A percentile compares a stretch with the other conserved stretches of the same genome.
These are phyloP conservation scores for Lutjanus campechanus DNA, from an alignment of 2,797 vertebrate genomes.

Conservation along the genomic window DNA sequence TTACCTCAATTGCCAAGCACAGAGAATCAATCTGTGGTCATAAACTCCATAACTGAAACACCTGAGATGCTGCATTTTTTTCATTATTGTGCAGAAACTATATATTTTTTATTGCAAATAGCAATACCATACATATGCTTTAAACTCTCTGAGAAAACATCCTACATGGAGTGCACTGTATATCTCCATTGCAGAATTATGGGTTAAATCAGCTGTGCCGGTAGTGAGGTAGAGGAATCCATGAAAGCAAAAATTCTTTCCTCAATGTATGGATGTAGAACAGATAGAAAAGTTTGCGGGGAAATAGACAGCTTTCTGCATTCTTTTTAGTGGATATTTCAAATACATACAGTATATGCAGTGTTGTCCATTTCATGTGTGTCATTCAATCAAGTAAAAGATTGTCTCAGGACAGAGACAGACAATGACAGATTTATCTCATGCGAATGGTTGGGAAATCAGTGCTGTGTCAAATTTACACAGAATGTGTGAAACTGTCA, in stretches of 20 bases:
- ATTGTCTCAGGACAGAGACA: neutral
- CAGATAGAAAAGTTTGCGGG: neutral
- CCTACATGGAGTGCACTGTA: neutral
- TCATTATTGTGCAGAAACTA: neutral
- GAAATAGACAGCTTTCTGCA: neutral
- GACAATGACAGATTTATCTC: neutral
- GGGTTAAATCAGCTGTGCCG: conserved; percentile 11
- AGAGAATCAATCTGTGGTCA: conserved; percentile 1
- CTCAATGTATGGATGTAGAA: neutral
- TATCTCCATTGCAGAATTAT: neutral
- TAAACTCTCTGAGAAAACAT: neutral
- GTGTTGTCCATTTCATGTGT: neutral
- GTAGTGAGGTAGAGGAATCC: neutral
- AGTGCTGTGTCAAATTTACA: neutral
- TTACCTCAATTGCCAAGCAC: conserved; percentile 4
- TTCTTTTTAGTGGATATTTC: neutral
- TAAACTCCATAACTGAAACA: conserved; percentile 1
- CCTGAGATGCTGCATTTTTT: neutral
- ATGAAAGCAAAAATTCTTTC: neutral
- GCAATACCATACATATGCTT: neutral
- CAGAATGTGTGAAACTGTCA: conserved; percentile 11
- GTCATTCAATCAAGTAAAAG: neutral
- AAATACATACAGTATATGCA: neutral
- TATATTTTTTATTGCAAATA: conserved; percentile 1
- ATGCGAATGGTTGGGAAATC: neutral